Percentiles rank a stretch among this genome's conserved stretches.
Evolutionary conservation across 2,888 invertebrate genomes (phyloP).

Genomic region (Aphodius granarius): DNA sequence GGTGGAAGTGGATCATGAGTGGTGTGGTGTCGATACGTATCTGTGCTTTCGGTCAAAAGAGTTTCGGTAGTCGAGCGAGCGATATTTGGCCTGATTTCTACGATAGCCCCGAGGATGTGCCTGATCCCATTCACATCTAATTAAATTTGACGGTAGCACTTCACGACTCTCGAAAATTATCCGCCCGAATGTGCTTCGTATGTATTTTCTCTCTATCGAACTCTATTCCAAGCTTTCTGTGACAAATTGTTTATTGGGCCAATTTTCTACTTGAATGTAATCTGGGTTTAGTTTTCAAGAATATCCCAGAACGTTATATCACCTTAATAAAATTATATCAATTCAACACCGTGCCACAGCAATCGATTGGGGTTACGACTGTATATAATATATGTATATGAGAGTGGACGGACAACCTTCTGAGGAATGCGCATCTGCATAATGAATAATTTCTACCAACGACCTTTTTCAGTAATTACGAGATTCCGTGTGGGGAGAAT

Average conservation of each 20-base stretch:
- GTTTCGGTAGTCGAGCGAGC: not conserved
- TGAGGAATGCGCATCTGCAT: slow-evolving; percentile 29
- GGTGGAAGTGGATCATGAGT: not conserved
- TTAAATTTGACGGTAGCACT: not conserved
- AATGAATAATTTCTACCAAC: slow-evolving; percentile 14
- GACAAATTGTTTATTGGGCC: no score
- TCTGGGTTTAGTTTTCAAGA: no score
- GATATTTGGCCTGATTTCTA: not conserved
- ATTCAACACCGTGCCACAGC: no score
- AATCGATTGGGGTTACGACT: no score
- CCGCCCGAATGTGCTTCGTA: not conserved
- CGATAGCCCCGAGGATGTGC: not conserved
- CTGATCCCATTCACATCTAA: not conserved
- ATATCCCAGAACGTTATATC: no score
- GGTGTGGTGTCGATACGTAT: not conserved
- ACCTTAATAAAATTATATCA: no score
- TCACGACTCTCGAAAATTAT: not conserved
- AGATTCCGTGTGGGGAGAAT: slow-evolving; percentile 15
- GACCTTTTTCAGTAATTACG: slow-evolving; percentile 21
- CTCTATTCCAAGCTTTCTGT: no score
- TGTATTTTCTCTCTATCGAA: no score
- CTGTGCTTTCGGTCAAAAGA: not conserved
- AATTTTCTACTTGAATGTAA: no score
- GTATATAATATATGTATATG: no score
- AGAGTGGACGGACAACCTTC: slow-evolving; percentile 29